Evolutionary conservation across 2,888 invertebrate species (phyloP), one percentile per base, ranked within the genome.

Genomic region (Parelbella ahira): DNA sequence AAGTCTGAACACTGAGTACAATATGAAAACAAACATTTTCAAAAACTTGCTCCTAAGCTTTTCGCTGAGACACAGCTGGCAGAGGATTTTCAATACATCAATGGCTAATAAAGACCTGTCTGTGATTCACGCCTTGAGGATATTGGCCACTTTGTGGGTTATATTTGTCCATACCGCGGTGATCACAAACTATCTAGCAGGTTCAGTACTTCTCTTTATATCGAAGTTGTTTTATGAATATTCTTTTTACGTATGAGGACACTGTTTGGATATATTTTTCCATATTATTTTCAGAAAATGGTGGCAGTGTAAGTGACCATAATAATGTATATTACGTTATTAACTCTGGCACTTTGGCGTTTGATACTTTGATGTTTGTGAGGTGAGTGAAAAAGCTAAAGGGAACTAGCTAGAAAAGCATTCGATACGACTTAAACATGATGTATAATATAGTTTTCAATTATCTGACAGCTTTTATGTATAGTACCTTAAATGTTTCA

Each of bases 111-210:
- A 88, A 45, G 88, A 90, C 30, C 52, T 90, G 38, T 74, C 88
- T 1, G 65, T 88, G 4, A 87, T 92, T 27, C 92, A 92, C 54
- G 89, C 90, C 0, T 61, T 93, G 47, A 90, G 90, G 60, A 88
- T 92, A 7, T 58, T 91, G 2, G 90, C 91, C 27, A 90, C 93
- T 47, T 76, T 91, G 28, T 91, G 92, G 90, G 88, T 93, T 4
- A 90, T 93, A 48, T 84, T 90, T 43, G 81, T 90, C 3, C 91
- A 92, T 54, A 89, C 91, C 1, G 83, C 90, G 24, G 89, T 92
- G 18, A 82, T 92, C 7, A 89, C 91, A 9, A 91, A 90, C 61
- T 91, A 92, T 69, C 89, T 92, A 63, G 89, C 92, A 67, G 89
- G 90, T n/a, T n/a, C n/a, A n/a, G n/a, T n/a, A n/a, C n/a, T n/a